phyloP scores from a whole-genome alignment of 2,113 vertebrate species.

The Pterocles gutturalis region DNA sequence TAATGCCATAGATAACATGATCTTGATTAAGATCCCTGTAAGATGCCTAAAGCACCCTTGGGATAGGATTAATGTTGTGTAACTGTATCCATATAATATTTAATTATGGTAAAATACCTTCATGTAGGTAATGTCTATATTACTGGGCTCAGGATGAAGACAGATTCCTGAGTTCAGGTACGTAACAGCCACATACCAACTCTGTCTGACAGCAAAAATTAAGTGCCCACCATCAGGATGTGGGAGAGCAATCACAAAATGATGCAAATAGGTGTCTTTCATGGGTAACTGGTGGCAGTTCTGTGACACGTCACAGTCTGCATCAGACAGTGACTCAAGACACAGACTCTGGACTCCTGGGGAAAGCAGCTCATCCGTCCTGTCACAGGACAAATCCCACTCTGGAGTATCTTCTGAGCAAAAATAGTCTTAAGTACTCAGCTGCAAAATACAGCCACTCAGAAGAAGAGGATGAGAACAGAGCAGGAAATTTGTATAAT shows the following conservation, averaged over 20 bases:
- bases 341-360: not conserved
- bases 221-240: not conserved
- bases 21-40: not conserved
- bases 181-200: not conserved
- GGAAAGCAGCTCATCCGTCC: not conserved
- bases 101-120: not conserved
- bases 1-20: not conserved
- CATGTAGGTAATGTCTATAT: rapidly evolving
- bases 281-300: not conserved
- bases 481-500: not conserved
- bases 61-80: not conserved
- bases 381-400: not conserved
- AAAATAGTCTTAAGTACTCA: not conserved
- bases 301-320: not conserved
- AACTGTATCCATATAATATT: not conserved
- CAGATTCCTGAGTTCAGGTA: not conserved
- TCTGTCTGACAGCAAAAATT: not conserved
- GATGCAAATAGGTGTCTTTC: not conserved
- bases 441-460: not conserved
- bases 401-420: not conserved
- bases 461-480: not conserved
- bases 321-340: not conserved
- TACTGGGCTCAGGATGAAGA: not conserved
- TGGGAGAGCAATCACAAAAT: not conserved
- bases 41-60: not conserved